phyloP scores from a whole-genome alignment of 1,140 invertebrate species.

The Condylostylus longicornis region DNA sequence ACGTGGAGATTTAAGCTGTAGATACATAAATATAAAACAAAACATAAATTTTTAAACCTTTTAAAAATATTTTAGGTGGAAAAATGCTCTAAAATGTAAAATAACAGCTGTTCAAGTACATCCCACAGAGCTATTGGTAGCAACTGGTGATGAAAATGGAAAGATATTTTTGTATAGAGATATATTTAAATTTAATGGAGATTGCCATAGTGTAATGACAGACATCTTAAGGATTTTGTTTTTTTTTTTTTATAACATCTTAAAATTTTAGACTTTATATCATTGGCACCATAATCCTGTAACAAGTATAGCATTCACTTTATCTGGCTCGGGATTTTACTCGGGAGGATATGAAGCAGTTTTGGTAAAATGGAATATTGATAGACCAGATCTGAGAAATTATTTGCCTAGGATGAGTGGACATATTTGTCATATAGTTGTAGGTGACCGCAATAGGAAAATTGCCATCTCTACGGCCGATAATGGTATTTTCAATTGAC shows the following conservation, averaged over 20 bases:
- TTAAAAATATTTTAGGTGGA: conserved; percentile 24
- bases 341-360: conserved; percentile 66
- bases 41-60: background rate
- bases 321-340: conserved; percentile 48
- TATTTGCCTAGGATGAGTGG: conserved; percentile 61
- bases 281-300: conserved; percentile 73
- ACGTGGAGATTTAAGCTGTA: conserved; percentile 14
- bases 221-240: too few relatives aligned
- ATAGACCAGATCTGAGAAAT: conserved; percentile 33
- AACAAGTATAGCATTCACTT: conserved; percentile 49
- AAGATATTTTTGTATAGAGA: conserved; percentile 50
- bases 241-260: background rate
- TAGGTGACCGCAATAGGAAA: conserved; percentile 46
- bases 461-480: conserved; percentile 54
- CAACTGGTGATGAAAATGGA: conserved; percentile 54
- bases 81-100: conserved; percentile 24
- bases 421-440: conserved; percentile 48
- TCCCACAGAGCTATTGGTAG: conserved; percentile 47
- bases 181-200: conserved; percentile 33
- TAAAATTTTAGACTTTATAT: conserved; percentile 34
- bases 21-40: conserved; percentile 4
- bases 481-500: conserved; percentile 43
- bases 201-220: too few relatives aligned
- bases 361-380: conserved; percentile 60
- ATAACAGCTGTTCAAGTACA: conserved; percentile 57